These are phyloP conservation scores for Scolanthus callimorphus DNA, from an alignment of 92 coral and sea anemone genomes.

Conservation along the genomic window DNA sequence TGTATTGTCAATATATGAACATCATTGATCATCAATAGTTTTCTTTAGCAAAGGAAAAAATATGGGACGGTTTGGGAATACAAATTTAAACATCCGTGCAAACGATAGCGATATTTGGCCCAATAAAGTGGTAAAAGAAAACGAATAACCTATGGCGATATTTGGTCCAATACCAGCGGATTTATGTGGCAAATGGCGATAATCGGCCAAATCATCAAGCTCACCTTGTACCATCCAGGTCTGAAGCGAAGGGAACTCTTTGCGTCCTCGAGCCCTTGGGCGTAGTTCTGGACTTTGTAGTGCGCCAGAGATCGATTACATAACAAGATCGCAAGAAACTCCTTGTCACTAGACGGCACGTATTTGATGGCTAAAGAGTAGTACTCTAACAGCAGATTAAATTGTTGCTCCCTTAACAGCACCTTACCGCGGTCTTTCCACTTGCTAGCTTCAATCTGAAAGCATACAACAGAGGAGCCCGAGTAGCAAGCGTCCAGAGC, in stretches of 20 bases:
- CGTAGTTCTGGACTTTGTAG: conserved; percentile 14
- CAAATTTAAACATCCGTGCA: no score
- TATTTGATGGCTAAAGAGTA: conserved; percentile 66
- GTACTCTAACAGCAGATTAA: conserved; percentile 42
- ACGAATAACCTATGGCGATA: no score
- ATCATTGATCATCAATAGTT: no score
- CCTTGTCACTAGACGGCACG: conserved; percentile 14
- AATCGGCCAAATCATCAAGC: not conserved
- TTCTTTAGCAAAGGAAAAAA: no score
- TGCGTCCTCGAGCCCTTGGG: conserved; percentile 47
- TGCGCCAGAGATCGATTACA: conserved; percentile 45
- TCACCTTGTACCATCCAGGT: conserved; percentile 52
- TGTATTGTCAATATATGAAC: no score
- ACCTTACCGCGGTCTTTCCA: conserved; percentile 91
- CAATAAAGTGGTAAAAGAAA: no score
- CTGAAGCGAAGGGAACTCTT: conserved; percentile 20
- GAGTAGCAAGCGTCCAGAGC: not conserved
- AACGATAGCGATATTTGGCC: no score
- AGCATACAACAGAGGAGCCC: not conserved
- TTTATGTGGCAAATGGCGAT: not conserved
- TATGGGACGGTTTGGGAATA: no score
- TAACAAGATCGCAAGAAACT: conserved; percentile 27
- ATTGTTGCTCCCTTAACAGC: conserved; percentile 56
- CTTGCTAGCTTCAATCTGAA: conserved; percentile 72
- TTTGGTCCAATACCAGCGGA: not conserved